phyloP scores from a whole-genome alignment of 2,113 vertebrate genomes.

The Muntiacus muntjak region DNA sequence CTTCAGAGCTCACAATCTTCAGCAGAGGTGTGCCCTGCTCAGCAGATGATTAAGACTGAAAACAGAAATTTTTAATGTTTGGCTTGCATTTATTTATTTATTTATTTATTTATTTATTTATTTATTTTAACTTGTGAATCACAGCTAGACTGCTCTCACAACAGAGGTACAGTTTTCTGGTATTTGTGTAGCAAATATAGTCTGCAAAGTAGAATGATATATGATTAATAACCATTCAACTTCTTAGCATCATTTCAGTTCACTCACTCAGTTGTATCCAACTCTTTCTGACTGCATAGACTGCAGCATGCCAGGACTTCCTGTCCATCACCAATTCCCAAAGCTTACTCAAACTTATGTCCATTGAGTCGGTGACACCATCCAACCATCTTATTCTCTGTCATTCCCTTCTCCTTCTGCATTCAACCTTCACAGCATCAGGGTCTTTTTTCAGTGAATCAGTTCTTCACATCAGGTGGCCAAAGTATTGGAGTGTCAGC shows the following conservation, averaged over 20 bases:
- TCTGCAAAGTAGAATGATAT: neutral
- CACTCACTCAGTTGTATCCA: neutral
- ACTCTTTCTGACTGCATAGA: neutral
- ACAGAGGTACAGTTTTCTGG: neutral
- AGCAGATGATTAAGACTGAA: neutral
- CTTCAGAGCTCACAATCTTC: neutral
- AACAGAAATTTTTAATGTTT: neutral
- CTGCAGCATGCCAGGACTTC: neutral
- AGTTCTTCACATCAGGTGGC: neutral
- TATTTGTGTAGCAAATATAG: neutral
- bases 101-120: neutral
- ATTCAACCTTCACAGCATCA: neutral
- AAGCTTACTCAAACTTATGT: neutral
- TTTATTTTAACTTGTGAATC: neutral
- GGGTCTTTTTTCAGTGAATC: neutral
- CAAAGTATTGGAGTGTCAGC: neutral
- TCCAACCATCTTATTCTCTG: neutral
- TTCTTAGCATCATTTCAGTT: neutral
- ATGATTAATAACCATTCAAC: neutral
- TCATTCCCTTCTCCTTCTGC: neutral
- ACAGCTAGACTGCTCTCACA: neutral
- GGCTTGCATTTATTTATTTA: neutral
- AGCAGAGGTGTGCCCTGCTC: neutral
- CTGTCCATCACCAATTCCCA: neutral
- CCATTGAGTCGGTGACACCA: accelerated